Evolutionary conservation across 2,113 vertebrate genomes (phyloP), one percentile per base, ranked within the genome.

Genomic region (Prietella phreatophila): DNA sequence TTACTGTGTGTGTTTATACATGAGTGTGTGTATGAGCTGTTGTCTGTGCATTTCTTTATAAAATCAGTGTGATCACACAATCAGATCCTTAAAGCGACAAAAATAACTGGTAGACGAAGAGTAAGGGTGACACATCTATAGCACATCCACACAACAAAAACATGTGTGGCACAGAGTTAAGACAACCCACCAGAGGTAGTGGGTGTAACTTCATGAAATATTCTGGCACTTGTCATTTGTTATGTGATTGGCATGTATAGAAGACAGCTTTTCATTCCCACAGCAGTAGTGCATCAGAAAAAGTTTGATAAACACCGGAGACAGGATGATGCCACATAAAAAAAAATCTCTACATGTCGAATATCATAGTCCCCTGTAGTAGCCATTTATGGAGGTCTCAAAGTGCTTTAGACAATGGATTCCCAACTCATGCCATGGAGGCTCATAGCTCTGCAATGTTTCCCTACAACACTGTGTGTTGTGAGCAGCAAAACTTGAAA

Each of bases 221-320:
- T 93, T 95, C 93, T 90, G 95, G 95, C 95, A 96, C 95, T 95
- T 96, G 94, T 95, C 93, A 95, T 94, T 93, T 92, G 91, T 91
- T 73, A 87, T 83, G 91, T 86, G 92, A 93, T 90, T 93, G 87
- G 83, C 61, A 67, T 78, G 79, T 67, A 42, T 83, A 89, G 83
- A 82, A 90, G 87, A 86, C 80, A 83, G 83, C 47, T 63, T 30
- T 55, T 79, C 78, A 83, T 50, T 87, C 53, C 33, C 7, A 80
- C 78, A 87, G 84, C 86, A 89, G 90, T 86, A 85, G 42, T 85
- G 69, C 89, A 88, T 85, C 56, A 47, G 61, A 73, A 88, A 58
- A 55, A 67, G 13, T 75, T 76, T 50, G 17, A 83, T 79, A 85
- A 82, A 61, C 86, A 82, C 69, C 88, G 81, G 53, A 86, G 83